Evolutionary conservation across 2,113 vertebrate species (phyloP).

Genomic region (human (Homo sapiens)): GRCh38 chr1:72091501-72092000

Average conservation of each 20-base stretch:
- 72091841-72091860: neutral
- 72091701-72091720: neutral
- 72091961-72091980: neutral
- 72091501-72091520: neutral
- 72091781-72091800: neutral
- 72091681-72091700: neutral
- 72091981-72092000: neutral
- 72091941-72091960: neutral
- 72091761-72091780: neutral
- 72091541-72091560: neutral
- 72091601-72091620: neutral
- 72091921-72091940: neutral
- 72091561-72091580: neutral
- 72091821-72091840: neutral
- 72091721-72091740: neutral
- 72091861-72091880: neutral
- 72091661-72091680: neutral
- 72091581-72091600: neutral
- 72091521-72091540: neutral
- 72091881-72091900: neutral
- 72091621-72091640: neutral
- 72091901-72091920: neutral
- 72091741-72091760: neutral
- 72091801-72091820: neutral
- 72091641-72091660: neutral